Evolutionary conservation across 2,797 vertebrate species (phyloP).

Genomic region (Girardinus metallicus): DNA sequence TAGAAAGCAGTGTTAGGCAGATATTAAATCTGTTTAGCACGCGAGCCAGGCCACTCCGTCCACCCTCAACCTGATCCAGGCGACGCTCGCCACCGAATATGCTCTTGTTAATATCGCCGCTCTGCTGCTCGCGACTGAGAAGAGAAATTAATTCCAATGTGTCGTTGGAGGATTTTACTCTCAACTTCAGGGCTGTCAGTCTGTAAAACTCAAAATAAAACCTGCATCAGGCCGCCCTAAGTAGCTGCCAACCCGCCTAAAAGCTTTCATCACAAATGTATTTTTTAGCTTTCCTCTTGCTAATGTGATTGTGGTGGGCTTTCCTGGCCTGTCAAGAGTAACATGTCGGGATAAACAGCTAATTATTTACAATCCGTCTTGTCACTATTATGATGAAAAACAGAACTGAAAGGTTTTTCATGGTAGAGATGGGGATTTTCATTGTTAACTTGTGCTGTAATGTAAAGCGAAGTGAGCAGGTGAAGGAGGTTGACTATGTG

Average conservation of each 20-base stretch:
- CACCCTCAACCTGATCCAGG: constrained; percentile 33
- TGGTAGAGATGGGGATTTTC: constrained; percentile 14
- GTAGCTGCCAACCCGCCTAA: constrained; percentile 56
- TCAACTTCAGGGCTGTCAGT: constrained; percentile 62
- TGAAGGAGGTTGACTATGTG: constrained; percentile 44
- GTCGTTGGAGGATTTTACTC: constrained; percentile 62
- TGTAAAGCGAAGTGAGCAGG: constrained; percentile 34
- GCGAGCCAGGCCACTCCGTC: constrained; percentile 22
- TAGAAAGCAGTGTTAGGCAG: constrained; percentile 24
- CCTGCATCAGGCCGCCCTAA: constrained; percentile 57
- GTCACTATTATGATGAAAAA: constrained; percentile 22
- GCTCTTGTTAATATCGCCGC: constrained; percentile 47
- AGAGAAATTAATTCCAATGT: constrained; percentile 41
- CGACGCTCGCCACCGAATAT: constrained; percentile 35
- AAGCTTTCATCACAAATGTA: constrained; percentile 59
- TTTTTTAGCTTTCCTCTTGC: constrained; percentile 39
- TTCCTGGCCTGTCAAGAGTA: constrained; percentile 42
- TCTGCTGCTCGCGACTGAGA: constrained; percentile 46
- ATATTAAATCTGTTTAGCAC: constrained; percentile 40
- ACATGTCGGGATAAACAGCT: constrained; percentile 24
- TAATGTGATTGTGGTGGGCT: constrained; percentile 37
- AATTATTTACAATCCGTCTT: constrained; percentile 30
- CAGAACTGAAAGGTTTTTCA: constrained; percentile 38
- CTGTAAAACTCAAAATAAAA: constrained; percentile 64
- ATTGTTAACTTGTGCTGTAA: constrained; percentile 38